Conservation (phyloP, 30 jellyfish, hydroid and myxozoan species). For the Mastigias papua region DNA sequence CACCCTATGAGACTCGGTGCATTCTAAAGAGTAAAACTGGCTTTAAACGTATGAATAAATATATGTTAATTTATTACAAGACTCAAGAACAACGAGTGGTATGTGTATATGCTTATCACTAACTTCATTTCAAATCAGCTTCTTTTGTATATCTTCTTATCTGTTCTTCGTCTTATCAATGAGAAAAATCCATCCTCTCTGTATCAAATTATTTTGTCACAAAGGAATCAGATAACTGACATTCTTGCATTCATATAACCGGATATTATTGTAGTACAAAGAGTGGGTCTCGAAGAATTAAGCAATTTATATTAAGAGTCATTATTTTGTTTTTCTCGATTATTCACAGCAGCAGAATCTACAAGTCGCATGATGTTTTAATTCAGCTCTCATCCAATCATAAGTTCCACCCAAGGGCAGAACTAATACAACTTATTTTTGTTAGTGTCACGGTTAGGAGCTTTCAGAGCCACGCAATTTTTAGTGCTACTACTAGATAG, state of each 20-base stretch:
- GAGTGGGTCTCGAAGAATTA: background rate
- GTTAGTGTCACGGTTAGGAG: too few species aligned
- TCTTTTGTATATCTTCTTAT: slow-evolving; percentile 8
- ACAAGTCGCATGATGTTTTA: background rate
- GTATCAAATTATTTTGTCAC: slow-evolving; percentile 3
- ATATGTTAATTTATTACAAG: background rate
- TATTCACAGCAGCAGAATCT: background rate
- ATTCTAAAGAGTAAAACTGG: too few species aligned
- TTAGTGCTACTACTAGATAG: too few species aligned
- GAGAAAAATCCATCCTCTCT: slow-evolving; percentile 8
- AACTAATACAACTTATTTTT: too few species aligned
- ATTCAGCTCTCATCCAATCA: background rate
- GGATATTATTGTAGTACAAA: slow-evolving; percentile 15
- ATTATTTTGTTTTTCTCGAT: slow-evolving; percentile 4
- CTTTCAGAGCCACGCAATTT: too few species aligned
- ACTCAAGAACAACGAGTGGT: background rate
- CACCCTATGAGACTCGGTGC: too few species aligned
- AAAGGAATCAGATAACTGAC: slow-evolving; percentile 5
- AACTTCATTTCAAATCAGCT: background rate
- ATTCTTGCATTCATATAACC: slow-evolving; percentile 4
- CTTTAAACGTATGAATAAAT: too few species aligned
- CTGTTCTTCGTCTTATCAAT: background rate
- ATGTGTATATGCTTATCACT: background rate
- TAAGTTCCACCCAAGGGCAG: background rate
- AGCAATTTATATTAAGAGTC: background rate